These are phyloP conservation scores for Cephus spinipes DNA, from an alignment of 2,888 invertebrate genomes.

Conservation along the genomic window DNA sequence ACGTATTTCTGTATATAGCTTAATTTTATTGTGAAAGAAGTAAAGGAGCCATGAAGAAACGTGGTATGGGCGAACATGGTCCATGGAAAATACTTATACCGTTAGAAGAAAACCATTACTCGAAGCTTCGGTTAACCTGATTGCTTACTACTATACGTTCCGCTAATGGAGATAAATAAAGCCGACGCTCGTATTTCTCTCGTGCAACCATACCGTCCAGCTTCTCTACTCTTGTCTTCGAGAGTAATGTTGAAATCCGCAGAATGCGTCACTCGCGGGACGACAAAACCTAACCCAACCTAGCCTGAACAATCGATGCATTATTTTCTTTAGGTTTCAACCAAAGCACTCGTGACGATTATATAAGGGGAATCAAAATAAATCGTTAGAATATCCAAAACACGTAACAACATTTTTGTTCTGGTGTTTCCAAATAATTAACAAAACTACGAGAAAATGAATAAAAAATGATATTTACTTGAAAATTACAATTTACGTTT, in stretches of 20 bases:
- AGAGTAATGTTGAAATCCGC: not conserved
- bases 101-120: not conserved
- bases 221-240: not conserved
- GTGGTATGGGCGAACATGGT: not conserved
- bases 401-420: not conserved
- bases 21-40: not conserved
- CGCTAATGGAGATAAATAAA: slow-evolving; percentile 6
- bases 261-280: not conserved
- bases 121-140: slow-evolving; percentile 1
- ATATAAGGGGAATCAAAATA: no score
- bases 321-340: no score
- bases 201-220: not conserved
- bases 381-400: no score
- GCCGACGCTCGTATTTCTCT: not conserved
- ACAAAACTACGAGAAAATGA: not conserved
- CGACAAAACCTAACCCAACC: not conserved
- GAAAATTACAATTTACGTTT: not conserved
- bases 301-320: no score
- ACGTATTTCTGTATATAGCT: not conserved
- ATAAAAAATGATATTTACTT: not conserved
- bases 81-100: not conserved
- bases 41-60: not conserved
- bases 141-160: not conserved
- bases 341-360: no score
- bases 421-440: not conserved